These are phyloP conservation scores for Apodemus agrarius DNA, from an alignment of 2,797 vertebrate genomes.

Conservation along the genomic window DNA sequence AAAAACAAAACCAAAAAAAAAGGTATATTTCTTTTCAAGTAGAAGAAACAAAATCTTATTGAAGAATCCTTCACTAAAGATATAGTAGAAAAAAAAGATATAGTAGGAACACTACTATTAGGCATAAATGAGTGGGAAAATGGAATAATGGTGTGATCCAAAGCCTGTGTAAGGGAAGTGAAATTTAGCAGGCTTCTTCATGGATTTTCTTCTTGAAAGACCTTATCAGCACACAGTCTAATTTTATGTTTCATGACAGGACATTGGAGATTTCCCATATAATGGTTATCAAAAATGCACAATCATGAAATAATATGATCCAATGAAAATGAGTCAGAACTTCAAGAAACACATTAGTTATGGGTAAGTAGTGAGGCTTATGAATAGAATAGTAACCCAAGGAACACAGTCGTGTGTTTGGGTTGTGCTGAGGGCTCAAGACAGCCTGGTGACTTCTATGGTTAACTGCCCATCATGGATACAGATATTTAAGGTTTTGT, in stretches of 20 bases:
- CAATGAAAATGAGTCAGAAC: conserved; percentile 48
- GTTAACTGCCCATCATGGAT: neutral
- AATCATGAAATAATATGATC: neutral
- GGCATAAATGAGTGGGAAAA: neutral
- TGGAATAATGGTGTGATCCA: neutral
- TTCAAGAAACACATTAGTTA: conserved; percentile 41
- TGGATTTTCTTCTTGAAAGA: neutral
- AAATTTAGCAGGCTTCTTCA: neutral
- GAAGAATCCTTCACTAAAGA: conserved; percentile 57
- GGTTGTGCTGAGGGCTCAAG: neutral
- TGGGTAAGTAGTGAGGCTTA: neutral
- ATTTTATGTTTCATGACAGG: conserved; percentile 46
- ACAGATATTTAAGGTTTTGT: neutral
- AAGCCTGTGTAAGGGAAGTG: neutral
- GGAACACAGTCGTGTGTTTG: neutral
- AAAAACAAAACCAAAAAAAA: too few species aligned
- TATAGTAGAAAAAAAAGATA: neutral
- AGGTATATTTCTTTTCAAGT: conserved; percentile 22
- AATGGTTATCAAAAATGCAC: neutral
- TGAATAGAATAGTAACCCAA: neutral
- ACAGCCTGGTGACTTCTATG: neutral
- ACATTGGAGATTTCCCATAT: conserved; percentile 2
- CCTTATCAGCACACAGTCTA: neutral
- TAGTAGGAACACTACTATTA: neutral
- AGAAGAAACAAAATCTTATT: neutral